phyloP scores from a whole-genome alignment of 64 coral and sea anemone species.

The Dendrophyllia cribrosa region DNA sequence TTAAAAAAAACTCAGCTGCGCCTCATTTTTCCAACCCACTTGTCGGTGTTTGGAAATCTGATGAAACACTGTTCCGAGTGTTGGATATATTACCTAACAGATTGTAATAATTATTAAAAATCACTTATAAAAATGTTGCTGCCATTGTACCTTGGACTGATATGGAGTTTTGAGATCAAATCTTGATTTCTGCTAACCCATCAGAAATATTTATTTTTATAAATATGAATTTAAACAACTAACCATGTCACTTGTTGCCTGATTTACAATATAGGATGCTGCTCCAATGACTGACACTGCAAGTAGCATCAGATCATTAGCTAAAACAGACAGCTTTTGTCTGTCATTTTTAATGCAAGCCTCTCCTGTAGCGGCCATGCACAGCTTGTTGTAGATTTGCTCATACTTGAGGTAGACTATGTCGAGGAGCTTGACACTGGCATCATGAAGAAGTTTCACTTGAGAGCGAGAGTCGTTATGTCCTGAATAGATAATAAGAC shows the following conservation, averaged over 20 bases:
- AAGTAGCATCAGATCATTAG: slow-evolving; percentile 90
- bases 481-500: slow-evolving; percentile 50
- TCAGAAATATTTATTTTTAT: too few species aligned
- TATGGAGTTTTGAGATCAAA: too few species aligned
- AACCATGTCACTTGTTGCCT: slow-evolving; percentile 96
- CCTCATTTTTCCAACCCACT: too few species aligned
- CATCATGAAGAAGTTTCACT: slow-evolving; percentile 94
- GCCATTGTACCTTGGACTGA: too few species aligned
- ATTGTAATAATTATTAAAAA: too few species aligned
- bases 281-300: slow-evolving; percentile 83
- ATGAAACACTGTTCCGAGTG: too few species aligned
- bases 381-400: slow-evolving; percentile 94
- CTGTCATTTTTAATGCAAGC: slow-evolving; percentile 68
- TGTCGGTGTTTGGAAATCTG: too few species aligned
- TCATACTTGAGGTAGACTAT: slow-evolving; percentile 87
- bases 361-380: slow-evolving; percentile 91
- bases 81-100: too few species aligned
- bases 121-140: too few species aligned
- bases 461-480: slow-evolving; percentile 87
- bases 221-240: neutral
- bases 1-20: too few species aligned
- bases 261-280: slow-evolving; percentile 88
- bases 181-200: too few species aligned
- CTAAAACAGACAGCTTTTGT: slow-evolving; percentile 85
- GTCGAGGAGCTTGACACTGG: slow-evolving; percentile 87